Base-by-base conservation (phyloP, 2,113 vertebrate genomes). In the Passer montanus region DNA sequence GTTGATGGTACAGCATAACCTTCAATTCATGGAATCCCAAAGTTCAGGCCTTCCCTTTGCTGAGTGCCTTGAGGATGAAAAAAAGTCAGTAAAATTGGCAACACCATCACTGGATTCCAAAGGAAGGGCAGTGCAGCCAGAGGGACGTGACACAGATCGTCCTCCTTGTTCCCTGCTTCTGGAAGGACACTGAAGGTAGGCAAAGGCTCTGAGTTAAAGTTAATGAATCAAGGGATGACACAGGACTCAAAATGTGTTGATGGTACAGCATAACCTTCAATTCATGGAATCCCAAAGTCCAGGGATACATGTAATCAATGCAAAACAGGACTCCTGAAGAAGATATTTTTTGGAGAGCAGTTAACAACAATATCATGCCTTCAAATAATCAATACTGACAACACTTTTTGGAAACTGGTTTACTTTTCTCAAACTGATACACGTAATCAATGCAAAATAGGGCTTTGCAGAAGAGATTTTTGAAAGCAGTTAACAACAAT, bases 1-100 rank as follows among this genome's bases (percentile, higher is more conserved):
- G 55, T 33, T 35, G 24, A n/a, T 79, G 0, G 0, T 27, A 68
- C 55, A 62, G 33, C 10, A 39, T 5, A 82, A 44, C 16, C 37
- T 63, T 39, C 37, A 35, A 46, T 23, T 59, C 10, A 44, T 3
- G 35, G 44, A 68, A 52, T 23, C 30, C 10, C 4, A 19, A 44
- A 35, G 13, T 37, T 4, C 30, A 26, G n/a, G 16, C 1, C 12
- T 95, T 63, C 84, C 72, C 64, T 70, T 35, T 67, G 49, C 47
- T 46, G 21, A 59, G 39, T 50, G 89, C 67, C 53, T 76, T 7
- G 46, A 66, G 82, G 24, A 83, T 30, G 28, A 72, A 90, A 73
- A 79, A 24, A 44, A 47, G 21, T 1, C 58, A 49, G 66, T 18
- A 76, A 76, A 90, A 80, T 8, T 67, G 64, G 63, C 49, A 90